Base-by-base conservation (phyloP, 2,113 vertebrate genomes). In the Nyctibius bracteatus region DNA sequence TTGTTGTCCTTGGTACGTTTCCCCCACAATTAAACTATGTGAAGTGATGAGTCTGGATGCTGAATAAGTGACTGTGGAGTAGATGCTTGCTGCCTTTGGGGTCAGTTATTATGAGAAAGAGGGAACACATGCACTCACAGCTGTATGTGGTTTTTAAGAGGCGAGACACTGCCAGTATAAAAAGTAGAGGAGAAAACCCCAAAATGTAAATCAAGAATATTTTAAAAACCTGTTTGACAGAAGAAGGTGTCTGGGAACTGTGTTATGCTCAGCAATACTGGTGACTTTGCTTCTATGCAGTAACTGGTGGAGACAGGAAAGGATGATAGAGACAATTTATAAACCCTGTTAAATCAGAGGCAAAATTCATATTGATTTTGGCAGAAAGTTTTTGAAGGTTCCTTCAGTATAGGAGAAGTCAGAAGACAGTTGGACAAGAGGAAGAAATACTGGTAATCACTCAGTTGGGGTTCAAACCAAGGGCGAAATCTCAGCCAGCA, bases 151-250 rank as follows among this genome's bases (percentile, higher is more conserved):
- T 83, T 95, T 97, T 92, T 73, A 52, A 96, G 81, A 93, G 35
- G 31, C 7, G 10, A 94, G 62, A 82, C n/a, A 59, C 33, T 87
- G 43, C 37, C 68, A 81, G 65, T 86, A 23, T 88, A 68, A 86
- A 79, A 96, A 71, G 30, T 72, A 44, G n/a, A 72, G 52, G 51
- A 80, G 72, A 95, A 89, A 93, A 55, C 17, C 68, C 80, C 73
- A 31, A 95, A 88, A 88, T 68, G 78, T 94, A 95, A 94, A 92
- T 89, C 75, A 89, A 84, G 80, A 84, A 89, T 94, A 81, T 91
- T 94, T 12, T 6, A 75, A 94, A 94, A 96, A 87, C 33, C 70
- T 91, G 65, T 94, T 89, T 94, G 70, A 73, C 73, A 51, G 77
- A 95, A 73, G 47, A 57, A 79, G 49, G n/a, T 89, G 62, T 61